Base-by-base conservation (phyloP, 2,113 vertebrate species). In the Lepidothrix coronata region DNA sequence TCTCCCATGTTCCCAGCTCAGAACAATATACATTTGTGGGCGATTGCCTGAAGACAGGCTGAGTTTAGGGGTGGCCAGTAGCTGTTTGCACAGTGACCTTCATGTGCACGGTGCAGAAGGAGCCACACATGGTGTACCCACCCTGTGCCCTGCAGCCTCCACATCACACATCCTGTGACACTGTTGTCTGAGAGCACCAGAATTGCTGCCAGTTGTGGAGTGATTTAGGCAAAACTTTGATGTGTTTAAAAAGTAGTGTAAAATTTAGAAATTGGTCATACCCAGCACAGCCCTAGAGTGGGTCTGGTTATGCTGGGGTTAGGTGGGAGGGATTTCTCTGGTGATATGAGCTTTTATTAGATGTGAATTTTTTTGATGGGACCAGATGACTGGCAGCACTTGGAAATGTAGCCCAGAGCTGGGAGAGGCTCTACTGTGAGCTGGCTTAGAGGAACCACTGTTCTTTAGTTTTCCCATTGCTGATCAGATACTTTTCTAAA, bases 21-120 rank as follows among this genome's bases (percentile, higher is more conserved):
- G 59, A 77, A 63, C 20, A 14, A 7, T 1, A 24, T n/a, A 3
- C 0, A 0, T 54, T 37, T 44, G 65, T 27, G 49, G 59, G 31
- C 0, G 0, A 1, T 6, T 49, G 20, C 37, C 59, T 92, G 72
- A 31, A 52, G 13, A 16, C 0, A 39, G 43, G 19, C 37, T 49
- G 83, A 57, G n/a, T 61, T 67, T 57, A 43, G 46, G 39, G 58
- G 17, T 27, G 76, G 24, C 2, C 27, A 3, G 8, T 20, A 24
- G 21, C 70, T 8, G 2, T 71, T 71, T 63, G 52, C 58, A 48
- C 51, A 33, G 44, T 17, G 58, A 41, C 74, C 43, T 77, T 63
- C 15, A 2, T 2, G 23, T 31, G 59, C 59, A n/a, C 4, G 0
- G 16, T 49, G 58, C 75, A 76, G 74, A 49, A 83, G 86, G 48